Percentiles rank a stretch among this genome's conserved stretches.
phyloP scores from a whole-genome alignment of 2,888 invertebrate species.

The Rotaria socialis region DNA sequence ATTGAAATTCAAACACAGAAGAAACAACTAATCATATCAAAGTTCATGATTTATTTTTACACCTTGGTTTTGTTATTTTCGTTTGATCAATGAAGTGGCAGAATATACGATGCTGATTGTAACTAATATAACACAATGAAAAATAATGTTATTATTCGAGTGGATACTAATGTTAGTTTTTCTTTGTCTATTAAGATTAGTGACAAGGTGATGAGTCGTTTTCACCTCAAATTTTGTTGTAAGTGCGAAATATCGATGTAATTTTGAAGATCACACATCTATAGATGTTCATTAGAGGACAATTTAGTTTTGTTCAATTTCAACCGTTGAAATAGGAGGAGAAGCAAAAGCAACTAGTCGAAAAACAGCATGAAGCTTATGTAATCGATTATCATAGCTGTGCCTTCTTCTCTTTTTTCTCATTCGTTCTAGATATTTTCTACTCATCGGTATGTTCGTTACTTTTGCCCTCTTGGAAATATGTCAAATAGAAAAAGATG shows the following conservation, averaged over 20 bases:
- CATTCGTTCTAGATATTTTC: neutral
- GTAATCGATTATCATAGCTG: neutral
- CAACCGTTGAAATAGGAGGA: conserved; percentile 1
- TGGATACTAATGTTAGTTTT: neutral
- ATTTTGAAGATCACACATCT: conserved; percentile 12
- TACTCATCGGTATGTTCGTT: neutral
- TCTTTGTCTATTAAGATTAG: neutral
- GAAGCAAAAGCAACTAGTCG: neutral
- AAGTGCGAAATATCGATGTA: conserved; percentile 22
- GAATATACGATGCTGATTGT: conserved; percentile 2
- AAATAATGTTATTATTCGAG: neutral
- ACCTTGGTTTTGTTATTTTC: neutral
- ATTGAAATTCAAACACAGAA: no score
- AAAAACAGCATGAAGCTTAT: conserved; percentile 9
- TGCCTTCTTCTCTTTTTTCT: neutral
- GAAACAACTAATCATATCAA: neutral
- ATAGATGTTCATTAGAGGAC: conserved; percentile 6
- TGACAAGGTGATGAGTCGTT: conserved; percentile 16
- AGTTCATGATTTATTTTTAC: conserved; percentile 3
- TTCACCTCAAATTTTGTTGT: neutral
- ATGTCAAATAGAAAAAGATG: conserved; percentile 22
- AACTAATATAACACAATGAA: neutral
- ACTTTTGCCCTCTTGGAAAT: neutral
- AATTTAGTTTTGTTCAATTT: neutral
- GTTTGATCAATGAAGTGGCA: conserved; percentile 5